These are phyloP conservation scores for Lithophane socia DNA, from an alignment of 2,888 invertebrate genomes.

Conservation along the genomic window DNA sequence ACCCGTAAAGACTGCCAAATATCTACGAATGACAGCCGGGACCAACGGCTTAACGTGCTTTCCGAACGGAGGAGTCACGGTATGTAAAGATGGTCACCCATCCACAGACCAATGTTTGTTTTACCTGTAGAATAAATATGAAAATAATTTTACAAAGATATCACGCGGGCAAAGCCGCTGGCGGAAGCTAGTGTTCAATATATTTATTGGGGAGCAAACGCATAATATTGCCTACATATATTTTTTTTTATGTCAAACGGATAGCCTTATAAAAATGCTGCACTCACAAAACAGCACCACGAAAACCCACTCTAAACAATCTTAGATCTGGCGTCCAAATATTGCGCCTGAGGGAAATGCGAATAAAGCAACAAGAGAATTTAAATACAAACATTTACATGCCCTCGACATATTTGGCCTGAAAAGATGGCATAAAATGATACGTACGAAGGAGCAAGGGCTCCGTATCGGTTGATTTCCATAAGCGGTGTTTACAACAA, in stretches of 20 bases:
- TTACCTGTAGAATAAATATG: no score
- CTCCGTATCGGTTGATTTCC: conserved; percentile 75
- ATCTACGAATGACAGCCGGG: no score
- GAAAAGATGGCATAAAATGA: conserved; percentile 72
- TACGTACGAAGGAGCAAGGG: conserved; percentile 66
- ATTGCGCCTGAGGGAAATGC: conserved; percentile 53
- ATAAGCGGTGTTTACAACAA: conserved; percentile 81
- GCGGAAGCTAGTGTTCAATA: background rate
- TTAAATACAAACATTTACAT: conserved; percentile 66
- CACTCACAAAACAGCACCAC: conserved; percentile 20
- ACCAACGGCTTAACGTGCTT: no score
- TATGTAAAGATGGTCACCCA: no score
- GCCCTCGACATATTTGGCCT: conserved; percentile 71
- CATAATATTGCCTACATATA: background rate
- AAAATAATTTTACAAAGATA: no score
- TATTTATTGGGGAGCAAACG: no score
- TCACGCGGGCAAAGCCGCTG: no score
- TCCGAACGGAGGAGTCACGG: no score
- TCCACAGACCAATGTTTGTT: no score
- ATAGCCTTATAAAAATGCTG: conserved; percentile 10
- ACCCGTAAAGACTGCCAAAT: no score
- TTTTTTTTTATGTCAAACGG: background rate
- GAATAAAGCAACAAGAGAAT: conserved; percentile 66
- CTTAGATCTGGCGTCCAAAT: conserved; percentile 51
- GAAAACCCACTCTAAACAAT: conserved; percentile 46